Evolutionary conservation across 35 echinoderm and acorn worm species (phyloP), one percentile per base, ranked within the genome.

Genomic region (Apostichopus californicus): DNA sequence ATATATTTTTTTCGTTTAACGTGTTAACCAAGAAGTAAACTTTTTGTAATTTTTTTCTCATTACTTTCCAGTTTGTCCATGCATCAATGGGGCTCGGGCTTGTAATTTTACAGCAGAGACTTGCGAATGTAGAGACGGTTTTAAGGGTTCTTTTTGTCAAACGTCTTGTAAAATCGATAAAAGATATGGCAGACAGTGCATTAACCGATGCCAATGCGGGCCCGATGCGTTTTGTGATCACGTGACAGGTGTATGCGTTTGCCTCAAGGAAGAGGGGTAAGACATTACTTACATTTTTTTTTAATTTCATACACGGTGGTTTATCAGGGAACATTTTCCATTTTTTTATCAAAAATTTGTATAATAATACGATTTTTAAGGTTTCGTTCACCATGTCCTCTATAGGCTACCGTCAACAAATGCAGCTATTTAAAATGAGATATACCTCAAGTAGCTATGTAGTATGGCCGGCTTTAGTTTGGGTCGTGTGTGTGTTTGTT

Each of bases 101-200:
- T 87, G 72, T 55, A 82, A 73, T 55, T 66, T 56, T 57, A 90
- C 81, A 71, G 78, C 65, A 68, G 24, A 66, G 34, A 71, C 80
- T 1, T 96, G 95, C 75, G n/a, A 55, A 20, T 96, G 95, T 14
- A 91, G 93, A 59, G 92, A 89, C 15, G 95, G 95, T 24, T 96
- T 52, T 78, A 78, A 64, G 4, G 92, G 95, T 4, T 11, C 23
- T 3, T 22, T 63, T 17, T 96, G 95, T 92, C 17, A 93, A 13
- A 87, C 22, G 24, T 86, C 95, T 8, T 96, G 95, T 46, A 77
- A 59, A 15, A n/a, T 66, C 17, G 91, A 94, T 53, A 71, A 65
- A 26, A 83, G 61, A 6, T 96, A 86, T 80, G 95, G 95, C n/a
- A 88, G 78, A 4, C 66, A 78, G 7, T 96, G 95, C 60, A 73